Percentiles rank a stretch among this genome's conserved stretches.
Evolutionary conservation across 2,888 invertebrate species (phyloP).

Genomic region (Perithous albicinctus): DNA sequence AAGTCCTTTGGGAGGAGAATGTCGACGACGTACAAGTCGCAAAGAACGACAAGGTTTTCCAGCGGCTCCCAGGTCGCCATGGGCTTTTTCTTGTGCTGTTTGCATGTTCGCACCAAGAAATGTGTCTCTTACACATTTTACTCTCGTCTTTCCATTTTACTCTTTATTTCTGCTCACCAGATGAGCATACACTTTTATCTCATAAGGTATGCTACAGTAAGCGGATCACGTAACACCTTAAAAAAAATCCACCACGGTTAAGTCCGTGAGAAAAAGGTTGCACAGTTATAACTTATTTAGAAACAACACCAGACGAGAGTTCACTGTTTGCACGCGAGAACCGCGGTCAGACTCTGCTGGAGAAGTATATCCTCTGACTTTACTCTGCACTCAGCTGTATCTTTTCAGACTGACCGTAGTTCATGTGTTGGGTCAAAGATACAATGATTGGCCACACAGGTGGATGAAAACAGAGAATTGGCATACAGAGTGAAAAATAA

Average conservation of each 20-base stretch:
- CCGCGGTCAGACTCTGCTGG: conserved; percentile 14
- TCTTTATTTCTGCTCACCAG: background rate
- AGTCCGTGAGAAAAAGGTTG: background rate
- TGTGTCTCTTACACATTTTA: conserved; percentile 4
- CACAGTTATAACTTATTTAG: conserved; percentile 12
- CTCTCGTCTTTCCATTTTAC: background rate
- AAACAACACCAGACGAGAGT: conserved; percentile 1
- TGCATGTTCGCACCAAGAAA: conserved; percentile 13
- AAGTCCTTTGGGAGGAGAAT: conserved; percentile 27
- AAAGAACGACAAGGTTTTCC: background rate
- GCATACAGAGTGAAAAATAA: too few relatives aligned
- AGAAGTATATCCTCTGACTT: conserved; percentile 21
- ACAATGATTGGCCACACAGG: conserved; percentile 5
- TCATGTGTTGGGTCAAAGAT: background rate
- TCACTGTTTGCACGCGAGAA: conserved; percentile 3
- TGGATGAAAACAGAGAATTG: background rate
- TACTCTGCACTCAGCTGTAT: background rate
- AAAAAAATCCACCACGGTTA: background rate
- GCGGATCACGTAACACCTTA: background rate
- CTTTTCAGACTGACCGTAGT: background rate
- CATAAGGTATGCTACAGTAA: background rate
- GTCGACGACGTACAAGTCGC: background rate
- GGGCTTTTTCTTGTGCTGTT: conserved; percentile 1
- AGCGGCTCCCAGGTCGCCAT: background rate
- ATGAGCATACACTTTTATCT: conserved; percentile 4